These are phyloP conservation scores for Rhamnusium bicolor DNA, from an alignment of 2,888 invertebrate genomes.

Conservation along the genomic window DNA sequence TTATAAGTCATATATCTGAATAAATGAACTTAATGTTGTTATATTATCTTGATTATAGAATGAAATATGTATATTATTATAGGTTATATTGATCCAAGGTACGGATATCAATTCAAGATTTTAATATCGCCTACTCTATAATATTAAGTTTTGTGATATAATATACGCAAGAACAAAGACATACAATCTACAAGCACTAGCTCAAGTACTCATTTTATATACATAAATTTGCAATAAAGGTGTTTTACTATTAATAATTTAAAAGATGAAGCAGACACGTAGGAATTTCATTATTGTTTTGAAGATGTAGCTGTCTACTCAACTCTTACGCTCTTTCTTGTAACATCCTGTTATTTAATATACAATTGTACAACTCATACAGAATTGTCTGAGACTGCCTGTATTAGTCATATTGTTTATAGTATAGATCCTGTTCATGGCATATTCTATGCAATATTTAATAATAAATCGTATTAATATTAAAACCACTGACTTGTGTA, in stretches of 20 bases:
- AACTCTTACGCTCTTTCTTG: constrained; percentile 13
- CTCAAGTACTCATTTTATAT: background rate
- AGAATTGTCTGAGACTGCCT: constrained; percentile 10
- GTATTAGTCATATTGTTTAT: background rate
- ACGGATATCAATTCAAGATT: no score
- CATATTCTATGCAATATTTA: background rate
- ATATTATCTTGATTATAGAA: no score
- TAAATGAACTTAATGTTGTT: no score
- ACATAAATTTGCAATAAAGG: constrained; percentile 19
- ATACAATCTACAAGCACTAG: constrained; percentile 17
- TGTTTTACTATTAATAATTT: constrained; percentile 10
- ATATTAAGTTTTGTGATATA: background rate
- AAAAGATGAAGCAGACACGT: constrained; percentile 22
- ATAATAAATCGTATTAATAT: no score
- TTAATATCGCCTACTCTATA: no score
- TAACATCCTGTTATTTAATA: constrained; percentile 23
- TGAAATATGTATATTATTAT: no score
- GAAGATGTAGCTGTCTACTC: constrained; percentile 13
- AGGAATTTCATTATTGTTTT: constrained; percentile 23
- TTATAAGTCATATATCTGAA: no score
- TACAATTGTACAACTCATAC: constrained; percentile 1
- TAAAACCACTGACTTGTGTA: no score
- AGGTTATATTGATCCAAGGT: no score
- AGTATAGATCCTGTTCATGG: background rate
- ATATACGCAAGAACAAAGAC: constrained; percentile 10